A percentile compares a stretch with the other conserved stretches of the same genome.
phyloP scores from a whole-genome alignment of 1,140 invertebrate genomes.

The Bombus pyrosoma region DNA sequence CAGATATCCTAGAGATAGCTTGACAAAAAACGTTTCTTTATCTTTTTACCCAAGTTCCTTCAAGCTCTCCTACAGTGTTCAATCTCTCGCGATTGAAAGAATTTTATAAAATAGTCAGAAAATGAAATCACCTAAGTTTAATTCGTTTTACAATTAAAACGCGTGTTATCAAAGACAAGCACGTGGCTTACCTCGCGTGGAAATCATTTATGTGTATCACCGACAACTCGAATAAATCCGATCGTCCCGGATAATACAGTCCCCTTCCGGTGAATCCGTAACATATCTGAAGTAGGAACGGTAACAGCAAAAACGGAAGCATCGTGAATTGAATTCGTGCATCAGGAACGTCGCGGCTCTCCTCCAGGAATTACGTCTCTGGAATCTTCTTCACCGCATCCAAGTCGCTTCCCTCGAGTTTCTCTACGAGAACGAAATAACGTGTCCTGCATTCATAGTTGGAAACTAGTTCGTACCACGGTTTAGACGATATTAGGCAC shows the following conservation, averaged over 20 bases:
- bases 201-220: constrained; percentile 92
- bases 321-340: constrained; percentile 25
- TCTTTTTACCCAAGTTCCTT: too few relatives aligned
- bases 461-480: not conserved
- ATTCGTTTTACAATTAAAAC: too few relatives aligned
- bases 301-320: constrained; percentile 24
- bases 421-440: not conserved
- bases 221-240: constrained; percentile 85
- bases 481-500: too few relatives aligned
- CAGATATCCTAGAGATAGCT: too few relatives aligned
- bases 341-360: not conserved
- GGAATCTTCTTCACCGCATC: not conserved
- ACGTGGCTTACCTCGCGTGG: constrained; percentile 86
- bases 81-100: too few relatives aligned
- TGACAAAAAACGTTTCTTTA: too few relatives aligned
- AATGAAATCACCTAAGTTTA: too few relatives aligned
- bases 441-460: not conserved
- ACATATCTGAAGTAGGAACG: constrained; percentile 25
- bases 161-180: too few relatives aligned
- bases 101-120: too few relatives aligned
- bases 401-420: not conserved
- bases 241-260: constrained; percentile 61
- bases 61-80: too few relatives aligned
- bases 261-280: constrained; percentile 64
- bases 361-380: not conserved